Percentiles rank a stretch among this genome's conserved stretches.
These are phyloP conservation scores for Hemicentrotus pulcherrimus DNA, from an alignment of 35 echinoderm and acorn worm genomes.

Conservation along the genomic window DNA sequence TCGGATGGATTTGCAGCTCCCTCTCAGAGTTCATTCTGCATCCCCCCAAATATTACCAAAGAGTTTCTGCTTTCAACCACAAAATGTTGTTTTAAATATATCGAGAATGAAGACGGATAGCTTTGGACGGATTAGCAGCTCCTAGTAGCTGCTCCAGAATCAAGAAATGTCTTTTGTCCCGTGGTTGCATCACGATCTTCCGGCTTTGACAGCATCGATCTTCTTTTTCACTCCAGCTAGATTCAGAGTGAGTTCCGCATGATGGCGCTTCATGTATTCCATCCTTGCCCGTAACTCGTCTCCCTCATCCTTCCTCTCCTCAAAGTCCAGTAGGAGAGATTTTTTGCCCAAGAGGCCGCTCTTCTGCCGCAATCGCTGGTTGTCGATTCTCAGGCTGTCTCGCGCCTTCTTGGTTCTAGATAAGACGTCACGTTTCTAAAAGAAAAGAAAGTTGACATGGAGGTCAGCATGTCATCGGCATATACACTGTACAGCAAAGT, in stretches of 20 bases:
- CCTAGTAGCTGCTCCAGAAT: not conserved
- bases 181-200: not conserved
- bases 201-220: conserved; percentile 77
- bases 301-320: conserved; percentile 96
- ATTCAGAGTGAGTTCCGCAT: conserved; percentile 85
- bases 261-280: conserved; percentile 80
- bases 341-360: conserved; percentile 86
- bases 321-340: conserved; percentile 81
- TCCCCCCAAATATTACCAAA: no score
- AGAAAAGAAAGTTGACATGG: not conserved
- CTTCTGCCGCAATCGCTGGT: conserved; percentile 83
- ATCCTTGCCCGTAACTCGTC: conserved; percentile 71
- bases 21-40: no score
- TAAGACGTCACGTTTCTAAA: conserved; percentile 88
- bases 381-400: conserved; percentile 87
- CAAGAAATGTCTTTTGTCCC: not conserved
- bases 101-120: not conserved
- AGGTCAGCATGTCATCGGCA: not conserved
- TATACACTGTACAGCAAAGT: no score
- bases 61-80: no score
- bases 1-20: no score
- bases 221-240: conserved; percentile 83
- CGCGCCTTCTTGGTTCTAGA: conserved; percentile 93
- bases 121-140: not conserved
- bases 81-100: not conserved